phyloP scores from a whole-genome alignment of 2,113 vertebrate species.

The Bufo gargarizans region DNA sequence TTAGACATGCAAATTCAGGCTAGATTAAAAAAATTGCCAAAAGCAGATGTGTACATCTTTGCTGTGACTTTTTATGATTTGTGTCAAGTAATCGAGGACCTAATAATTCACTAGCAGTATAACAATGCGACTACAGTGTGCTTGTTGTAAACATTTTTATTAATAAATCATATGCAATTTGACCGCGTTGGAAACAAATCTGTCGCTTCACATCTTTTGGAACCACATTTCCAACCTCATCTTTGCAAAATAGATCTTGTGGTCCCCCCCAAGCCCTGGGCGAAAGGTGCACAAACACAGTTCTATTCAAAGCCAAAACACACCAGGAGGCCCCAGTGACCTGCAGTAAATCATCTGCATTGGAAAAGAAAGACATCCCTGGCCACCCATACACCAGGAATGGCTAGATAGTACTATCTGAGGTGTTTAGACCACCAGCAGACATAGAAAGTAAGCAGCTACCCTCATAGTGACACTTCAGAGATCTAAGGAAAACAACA shows the following conservation, averaged over 20 bases:
- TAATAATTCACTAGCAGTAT: neutral
- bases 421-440: conserved; percentile 21
- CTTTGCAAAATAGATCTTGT: no score
- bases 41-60: no score
- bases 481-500: neutral
- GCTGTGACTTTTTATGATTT: no score
- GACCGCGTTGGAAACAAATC: neutral
- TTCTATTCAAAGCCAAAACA: neutral
- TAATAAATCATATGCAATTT: neutral
- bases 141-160: neutral
- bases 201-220: neutral
- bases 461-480: neutral
- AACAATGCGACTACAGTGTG: neutral
- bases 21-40: no score
- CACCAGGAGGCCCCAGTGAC: neutral
- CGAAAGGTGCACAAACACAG: neutral
- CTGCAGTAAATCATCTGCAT: conserved; percentile 15
- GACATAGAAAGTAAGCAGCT: neutral
- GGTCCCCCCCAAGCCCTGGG: neutral
- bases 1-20: no score
- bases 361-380: neutral
- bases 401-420: neutral
- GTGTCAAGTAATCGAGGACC: neutral
- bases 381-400: neutral
- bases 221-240: neutral